phyloP scores from a whole-genome alignment of 2,888 invertebrate genomes.

The Malthinus flaveolus region DNA sequence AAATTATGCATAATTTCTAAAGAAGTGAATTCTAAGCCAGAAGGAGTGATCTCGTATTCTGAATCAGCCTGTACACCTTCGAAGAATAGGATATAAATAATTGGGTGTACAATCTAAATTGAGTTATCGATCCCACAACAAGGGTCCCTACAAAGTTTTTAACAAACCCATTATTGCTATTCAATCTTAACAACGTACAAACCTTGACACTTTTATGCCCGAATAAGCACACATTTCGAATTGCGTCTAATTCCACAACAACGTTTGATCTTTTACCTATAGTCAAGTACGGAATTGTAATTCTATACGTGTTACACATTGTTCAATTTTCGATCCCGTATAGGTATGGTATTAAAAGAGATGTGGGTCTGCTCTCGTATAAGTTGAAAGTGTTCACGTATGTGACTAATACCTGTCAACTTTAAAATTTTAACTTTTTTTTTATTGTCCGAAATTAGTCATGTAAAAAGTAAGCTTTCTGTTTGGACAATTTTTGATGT shows the following conservation, averaged over 20 bases:
- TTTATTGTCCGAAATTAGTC: conserved; percentile 18
- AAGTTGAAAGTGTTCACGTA: conserved; percentile 46
- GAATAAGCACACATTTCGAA: conserved; percentile 37
- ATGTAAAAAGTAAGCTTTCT: conserved; percentile 10
- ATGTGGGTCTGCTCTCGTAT: conserved; percentile 46
- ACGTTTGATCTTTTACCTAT: conserved; percentile 25
- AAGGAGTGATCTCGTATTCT: too few species aligned
- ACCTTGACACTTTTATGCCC: conserved; percentile 49
- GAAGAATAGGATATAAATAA: not conserved
- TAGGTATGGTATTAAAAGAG: conserved; percentile 25
- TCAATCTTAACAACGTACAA: conserved; percentile 27
- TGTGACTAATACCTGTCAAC: conserved; percentile 50
- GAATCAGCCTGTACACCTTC: too few species aligned
- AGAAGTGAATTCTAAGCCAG: too few species aligned
- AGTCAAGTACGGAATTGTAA: conserved; percentile 41
- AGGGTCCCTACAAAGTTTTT: conserved; percentile 6
- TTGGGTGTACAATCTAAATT: conserved; percentile 5
- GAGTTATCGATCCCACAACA: conserved; percentile 3
- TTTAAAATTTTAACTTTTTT: conserved; percentile 30
- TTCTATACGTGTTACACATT: conserved; percentile 43
- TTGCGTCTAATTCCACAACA: conserved; percentile 28
- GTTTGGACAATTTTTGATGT: conserved; percentile 3
- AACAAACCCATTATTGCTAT: conserved; percentile 9
- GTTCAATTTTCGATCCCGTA: conserved; percentile 25
- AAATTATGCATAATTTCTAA: too few species aligned